Percentiles rank a stretch among this genome's conserved stretches.
phyloP scores from a whole-genome alignment of 2,113 vertebrate genomes.

The Clinocottus analis region DNA sequence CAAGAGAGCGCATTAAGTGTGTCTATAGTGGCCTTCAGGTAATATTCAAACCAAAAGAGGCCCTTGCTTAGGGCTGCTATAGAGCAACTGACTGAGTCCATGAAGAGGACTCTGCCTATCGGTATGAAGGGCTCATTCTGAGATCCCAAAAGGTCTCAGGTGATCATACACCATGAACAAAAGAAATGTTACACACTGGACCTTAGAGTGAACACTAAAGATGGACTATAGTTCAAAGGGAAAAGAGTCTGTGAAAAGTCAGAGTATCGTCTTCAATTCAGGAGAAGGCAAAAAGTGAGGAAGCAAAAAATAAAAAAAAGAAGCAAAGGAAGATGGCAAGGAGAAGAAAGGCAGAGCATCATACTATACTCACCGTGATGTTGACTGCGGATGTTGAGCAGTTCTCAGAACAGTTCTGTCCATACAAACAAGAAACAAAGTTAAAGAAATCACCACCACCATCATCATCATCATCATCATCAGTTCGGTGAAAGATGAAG shows the following conservation, averaged over 20 bases:
- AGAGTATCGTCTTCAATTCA: neutral
- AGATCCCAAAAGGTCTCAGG: no score
- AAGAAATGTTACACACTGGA: neutral
- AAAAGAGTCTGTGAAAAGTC: neutral
- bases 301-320: neutral
- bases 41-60: no score
- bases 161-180: no score
- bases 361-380: conserved; percentile 37
- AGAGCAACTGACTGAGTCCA: no score
- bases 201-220: neutral
- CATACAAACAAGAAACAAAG: conserved; percentile 4
- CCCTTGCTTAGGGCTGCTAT: no score
- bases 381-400: conserved; percentile 3
- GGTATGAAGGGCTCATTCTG: no score
- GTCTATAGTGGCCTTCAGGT: no score
- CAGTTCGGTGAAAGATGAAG: neutral
- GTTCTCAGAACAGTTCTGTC: neutral
- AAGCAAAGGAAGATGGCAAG: neutral
- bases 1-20: no score
- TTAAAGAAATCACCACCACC: neutral
- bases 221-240: neutral
- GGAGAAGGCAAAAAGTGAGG: neutral
- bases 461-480: neutral
- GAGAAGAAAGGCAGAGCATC: neutral
- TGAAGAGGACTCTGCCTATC: no score